Base-by-base conservation (phyloP, 2,888 invertebrate genomes). In the Idaea dimidiata region DNA sequence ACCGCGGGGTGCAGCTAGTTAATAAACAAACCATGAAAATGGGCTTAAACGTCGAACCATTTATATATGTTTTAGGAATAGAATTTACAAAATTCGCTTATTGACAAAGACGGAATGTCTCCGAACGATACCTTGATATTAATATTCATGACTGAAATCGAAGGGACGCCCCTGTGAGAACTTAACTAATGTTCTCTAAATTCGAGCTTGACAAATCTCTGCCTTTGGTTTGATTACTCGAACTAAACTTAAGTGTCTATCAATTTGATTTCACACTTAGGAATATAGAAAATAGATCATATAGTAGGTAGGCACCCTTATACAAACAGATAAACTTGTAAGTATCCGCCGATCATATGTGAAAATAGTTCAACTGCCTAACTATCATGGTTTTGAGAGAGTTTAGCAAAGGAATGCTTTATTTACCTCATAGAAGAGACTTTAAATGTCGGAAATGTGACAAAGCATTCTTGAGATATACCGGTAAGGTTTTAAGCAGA, bases 141-240 rank as follows among this genome's bases (percentile, higher is more conserved):
- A 83, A 83, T 83, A 83, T 83, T 82, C 83, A 83, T 78, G 79
- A 76, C 68, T 73, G 67, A 72, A 71, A 69, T 72, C 66, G 72
- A 62, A 72, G 66, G 69, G 67, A 62, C 67, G 71, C 65, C 72
- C 65, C 72, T 66, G 61, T 70, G 66, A 72, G 72, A 65, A 71
- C 69, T 67, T 66, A n/a, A 69, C 67, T 72, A 68, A 70, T 66
- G 58, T 68, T 62, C 59, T 58, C 67, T 72, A 70, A 43, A 70
- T 72, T 70, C 68, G 65, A 61, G 62, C 63, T 60, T 65, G 68
- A 66, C 69, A 62, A 63, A 60, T 58, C 61, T 24, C 59, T 63
- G 63, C 64, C 63, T 70, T 5, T 32, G 33, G 18, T 10, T 56
- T 18, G 56, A 56, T 17, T 56, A 56, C 56, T 10, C 43, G 7